Conservation (phyloP, 2,797 vertebrate species). For the Pipistrellus pipistrellus region DNA sequence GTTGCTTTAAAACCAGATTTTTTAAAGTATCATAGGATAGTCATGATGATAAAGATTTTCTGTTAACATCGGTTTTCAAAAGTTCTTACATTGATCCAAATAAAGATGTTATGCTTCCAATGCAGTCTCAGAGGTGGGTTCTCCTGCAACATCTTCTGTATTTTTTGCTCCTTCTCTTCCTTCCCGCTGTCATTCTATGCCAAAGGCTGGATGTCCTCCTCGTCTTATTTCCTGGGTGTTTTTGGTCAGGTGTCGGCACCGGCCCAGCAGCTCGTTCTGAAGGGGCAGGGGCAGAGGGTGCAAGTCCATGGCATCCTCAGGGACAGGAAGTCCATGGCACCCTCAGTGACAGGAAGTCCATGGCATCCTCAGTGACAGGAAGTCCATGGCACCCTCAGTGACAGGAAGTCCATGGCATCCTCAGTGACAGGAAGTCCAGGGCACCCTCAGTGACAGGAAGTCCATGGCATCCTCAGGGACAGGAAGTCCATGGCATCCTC, state of each 20-base stretch:
- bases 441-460: too few species aligned
- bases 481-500: too few species aligned
- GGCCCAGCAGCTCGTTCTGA: neutral
- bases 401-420: too few species aligned
- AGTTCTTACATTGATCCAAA: neutral
- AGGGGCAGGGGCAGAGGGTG: neutral
- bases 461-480: too few species aligned
- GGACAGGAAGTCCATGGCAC: too few species aligned
- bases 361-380: too few species aligned
- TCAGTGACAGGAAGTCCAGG: too few species aligned
- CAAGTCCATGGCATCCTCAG: neutral
- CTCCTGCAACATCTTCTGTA: neutral
- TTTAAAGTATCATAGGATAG: neutral
- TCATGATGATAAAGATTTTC: neutral
- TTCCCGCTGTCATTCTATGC: neutral
- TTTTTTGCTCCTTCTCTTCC: neutral
- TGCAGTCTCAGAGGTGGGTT: neutral
- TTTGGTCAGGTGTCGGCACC: neutral
- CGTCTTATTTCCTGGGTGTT: neutral
- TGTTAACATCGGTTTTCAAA: slow-evolving; percentile 13
- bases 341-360: too few species aligned
- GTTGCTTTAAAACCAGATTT: slow-evolving; percentile 50
- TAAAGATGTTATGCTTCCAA: neutral
- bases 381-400: too few species aligned
- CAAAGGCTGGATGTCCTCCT: neutral